Evolutionary conservation across 2,113 vertebrate genomes (phyloP).

Genomic region (Trematomus loennbergii): DNA sequence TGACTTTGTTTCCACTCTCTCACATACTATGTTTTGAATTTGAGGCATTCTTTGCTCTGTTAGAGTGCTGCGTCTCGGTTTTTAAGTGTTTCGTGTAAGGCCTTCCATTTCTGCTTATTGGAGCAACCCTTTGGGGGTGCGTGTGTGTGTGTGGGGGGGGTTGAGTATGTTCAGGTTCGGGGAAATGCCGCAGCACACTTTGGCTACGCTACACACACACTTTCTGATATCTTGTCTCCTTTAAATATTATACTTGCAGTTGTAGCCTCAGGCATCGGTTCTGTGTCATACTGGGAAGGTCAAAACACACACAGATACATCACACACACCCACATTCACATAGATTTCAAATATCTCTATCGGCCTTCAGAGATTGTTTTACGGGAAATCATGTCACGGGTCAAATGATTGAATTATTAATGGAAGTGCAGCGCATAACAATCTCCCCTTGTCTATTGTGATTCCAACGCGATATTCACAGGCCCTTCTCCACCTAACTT

Average conservation of each 20-base stretch:
- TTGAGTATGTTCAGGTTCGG: conserved; percentile 39
- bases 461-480: conserved; percentile 77
- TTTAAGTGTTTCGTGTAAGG: conserved; percentile 39
- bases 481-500: conserved; percentile 69
- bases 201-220: conserved; percentile 29
- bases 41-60: conserved; percentile 50
- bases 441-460: conserved; percentile 77
- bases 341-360: conserved; percentile 76
- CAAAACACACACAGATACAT: conserved; percentile 55
- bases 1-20: conserved; percentile 43
- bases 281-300: conserved; percentile 76
- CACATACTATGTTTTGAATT: conserved; percentile 31
- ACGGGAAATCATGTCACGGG: conserved; percentile 84
- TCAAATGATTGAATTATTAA: conserved; percentile 87
- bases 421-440: conserved; percentile 79
- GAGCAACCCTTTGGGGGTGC: conserved; percentile 31
- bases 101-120: conserved; percentile 60
- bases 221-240: conserved; percentile 53
- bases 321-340: not conserved
- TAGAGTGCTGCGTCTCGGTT: conserved; percentile 42
- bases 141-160: conserved; percentile 7
- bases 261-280: conserved; percentile 54
- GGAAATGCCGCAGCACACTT: conserved; percentile 49
- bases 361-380: conserved; percentile 80
- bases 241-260: conserved; percentile 67